Conservation (phyloP, 2,113 vertebrate species). For the Polypterus bichir region DNA sequence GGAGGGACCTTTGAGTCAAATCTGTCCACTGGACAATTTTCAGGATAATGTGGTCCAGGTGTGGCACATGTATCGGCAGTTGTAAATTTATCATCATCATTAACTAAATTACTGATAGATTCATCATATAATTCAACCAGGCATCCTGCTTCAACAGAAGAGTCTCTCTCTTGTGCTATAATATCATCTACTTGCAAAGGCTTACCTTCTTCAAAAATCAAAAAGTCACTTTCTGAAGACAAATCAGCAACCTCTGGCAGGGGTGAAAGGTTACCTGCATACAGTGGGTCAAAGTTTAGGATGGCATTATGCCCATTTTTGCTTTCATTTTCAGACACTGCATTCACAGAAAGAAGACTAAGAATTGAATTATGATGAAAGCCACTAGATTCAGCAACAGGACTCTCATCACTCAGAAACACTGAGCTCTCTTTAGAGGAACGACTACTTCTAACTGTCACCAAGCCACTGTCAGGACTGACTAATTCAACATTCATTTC, state of each 20-base stretch:
- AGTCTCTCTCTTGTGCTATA: slow-evolving; percentile 29
- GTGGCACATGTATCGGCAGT: slow-evolving; percentile 30
- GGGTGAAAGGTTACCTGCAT: slow-evolving; percentile 40
- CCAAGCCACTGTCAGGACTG: slow-evolving; percentile 83
- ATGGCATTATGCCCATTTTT: slow-evolving; percentile 56
- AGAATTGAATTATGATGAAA: slow-evolving; percentile 63
- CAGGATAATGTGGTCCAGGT: slow-evolving; percentile 24
- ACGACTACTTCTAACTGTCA: slow-evolving; percentile 81
- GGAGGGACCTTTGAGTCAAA: slow-evolving; percentile 59
- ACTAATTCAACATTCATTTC: slow-evolving; percentile 69
- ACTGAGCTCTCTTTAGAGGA: slow-evolving; percentile 90
- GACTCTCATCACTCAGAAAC: slow-evolving; percentile 88
- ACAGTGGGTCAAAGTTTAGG: slow-evolving; percentile 66
- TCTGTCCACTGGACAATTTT: slow-evolving; percentile 28
- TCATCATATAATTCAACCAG: slow-evolving; percentile 52
- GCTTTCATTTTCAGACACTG: slow-evolving; percentile 59
- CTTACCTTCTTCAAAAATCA: slow-evolving; percentile 42
- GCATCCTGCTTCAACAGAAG: slow-evolving; percentile 46
- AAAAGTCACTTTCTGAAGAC: slow-evolving; percentile 49
- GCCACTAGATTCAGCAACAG: slow-evolving; percentile 57
- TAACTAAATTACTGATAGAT: slow-evolving; percentile 38
- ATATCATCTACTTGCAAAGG: slow-evolving; percentile 41
- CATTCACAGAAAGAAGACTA: slow-evolving; percentile 58
- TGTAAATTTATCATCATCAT: slow-evolving; percentile 28
- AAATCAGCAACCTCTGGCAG: slow-evolving; percentile 46